Conservation (phyloP, 2,113 vertebrate species). For the Gracilinanus agilis region DNA sequence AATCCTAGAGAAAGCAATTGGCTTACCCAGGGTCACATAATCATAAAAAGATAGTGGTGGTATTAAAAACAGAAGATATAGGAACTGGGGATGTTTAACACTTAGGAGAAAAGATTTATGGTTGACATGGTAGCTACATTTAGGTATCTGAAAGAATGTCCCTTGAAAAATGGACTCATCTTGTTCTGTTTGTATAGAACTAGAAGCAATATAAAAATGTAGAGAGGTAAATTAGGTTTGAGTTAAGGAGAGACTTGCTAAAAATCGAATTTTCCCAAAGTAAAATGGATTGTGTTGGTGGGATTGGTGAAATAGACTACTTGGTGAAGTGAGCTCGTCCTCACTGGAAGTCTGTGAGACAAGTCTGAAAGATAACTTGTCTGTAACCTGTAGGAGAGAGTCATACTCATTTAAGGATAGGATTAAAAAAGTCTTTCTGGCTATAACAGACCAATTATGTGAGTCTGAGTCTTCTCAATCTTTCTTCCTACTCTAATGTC, state of each 20-base stretch:
- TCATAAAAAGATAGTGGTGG: neutral
- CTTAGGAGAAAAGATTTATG: neutral
- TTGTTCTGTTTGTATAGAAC: neutral
- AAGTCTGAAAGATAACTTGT: neutral
- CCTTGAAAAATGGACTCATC: neutral
- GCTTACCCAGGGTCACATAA: neutral
- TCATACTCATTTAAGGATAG: neutral
- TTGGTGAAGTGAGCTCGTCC: too few relatives aligned
- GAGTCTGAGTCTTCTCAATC: neutral
- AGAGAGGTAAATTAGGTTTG: neutral
- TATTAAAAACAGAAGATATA: neutral
- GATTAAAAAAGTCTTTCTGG: neutral
- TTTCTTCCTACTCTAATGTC: neutral
- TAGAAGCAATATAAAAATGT: neutral
- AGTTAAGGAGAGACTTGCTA: neutral
- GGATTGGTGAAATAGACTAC: too few relatives aligned
- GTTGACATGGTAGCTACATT: neutral
- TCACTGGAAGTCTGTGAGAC: neutral
- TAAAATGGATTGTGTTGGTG: neutral
- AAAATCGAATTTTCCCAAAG: neutral
- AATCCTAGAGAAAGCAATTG: neutral
- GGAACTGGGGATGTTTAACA: neutral
- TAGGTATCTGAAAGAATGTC: neutral
- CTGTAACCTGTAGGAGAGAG: neutral
- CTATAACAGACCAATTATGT: neutral